Conservation (phyloP, 2,113 vertebrate genomes). For the Pristiophorus japonicus region DNA sequence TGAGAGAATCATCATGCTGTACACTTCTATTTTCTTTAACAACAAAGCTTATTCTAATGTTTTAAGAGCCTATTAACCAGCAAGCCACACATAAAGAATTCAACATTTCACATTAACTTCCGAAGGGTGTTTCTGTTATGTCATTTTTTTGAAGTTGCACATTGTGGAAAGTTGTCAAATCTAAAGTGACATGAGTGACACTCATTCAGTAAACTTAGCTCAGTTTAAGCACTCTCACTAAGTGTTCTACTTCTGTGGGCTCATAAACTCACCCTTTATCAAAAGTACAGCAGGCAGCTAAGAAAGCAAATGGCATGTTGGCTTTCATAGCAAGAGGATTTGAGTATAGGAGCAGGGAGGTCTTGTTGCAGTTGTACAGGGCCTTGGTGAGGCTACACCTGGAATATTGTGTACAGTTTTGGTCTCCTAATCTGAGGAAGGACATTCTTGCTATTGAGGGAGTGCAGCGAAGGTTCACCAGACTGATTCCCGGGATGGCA, state of each 20-base stretch:
- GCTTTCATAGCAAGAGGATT: too few species aligned
- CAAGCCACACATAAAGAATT: slow-evolving; percentile 9
- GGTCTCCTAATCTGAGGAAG: too few species aligned
- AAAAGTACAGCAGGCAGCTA: too few species aligned
- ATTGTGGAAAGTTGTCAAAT: not conserved
- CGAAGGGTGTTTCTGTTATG: slow-evolving; percentile 5
- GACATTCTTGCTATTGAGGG: too few species aligned
- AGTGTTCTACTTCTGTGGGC: not conserved
- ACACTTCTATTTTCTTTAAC: slow-evolving; percentile 27
- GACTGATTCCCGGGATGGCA: too few species aligned
- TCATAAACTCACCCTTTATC: not conserved
- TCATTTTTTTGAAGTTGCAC: not conserved
- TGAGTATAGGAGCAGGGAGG: too few species aligned
- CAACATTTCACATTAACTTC: not conserved
- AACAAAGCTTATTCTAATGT: not conserved
- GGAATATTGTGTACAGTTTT: too few species aligned
- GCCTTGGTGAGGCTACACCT: too few species aligned
- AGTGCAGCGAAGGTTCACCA: too few species aligned
- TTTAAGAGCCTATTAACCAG: not conserved
- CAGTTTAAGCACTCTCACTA: not conserved
- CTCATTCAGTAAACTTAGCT: not conserved
- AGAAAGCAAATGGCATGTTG: too few species aligned
- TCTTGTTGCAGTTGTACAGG: too few species aligned
- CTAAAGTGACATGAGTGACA: not conserved
- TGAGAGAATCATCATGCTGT: slow-evolving; percentile 26